Evolutionary conservation across 2,888 invertebrate species (phyloP).

Genomic region (Trachelus iudaicus): DNA sequence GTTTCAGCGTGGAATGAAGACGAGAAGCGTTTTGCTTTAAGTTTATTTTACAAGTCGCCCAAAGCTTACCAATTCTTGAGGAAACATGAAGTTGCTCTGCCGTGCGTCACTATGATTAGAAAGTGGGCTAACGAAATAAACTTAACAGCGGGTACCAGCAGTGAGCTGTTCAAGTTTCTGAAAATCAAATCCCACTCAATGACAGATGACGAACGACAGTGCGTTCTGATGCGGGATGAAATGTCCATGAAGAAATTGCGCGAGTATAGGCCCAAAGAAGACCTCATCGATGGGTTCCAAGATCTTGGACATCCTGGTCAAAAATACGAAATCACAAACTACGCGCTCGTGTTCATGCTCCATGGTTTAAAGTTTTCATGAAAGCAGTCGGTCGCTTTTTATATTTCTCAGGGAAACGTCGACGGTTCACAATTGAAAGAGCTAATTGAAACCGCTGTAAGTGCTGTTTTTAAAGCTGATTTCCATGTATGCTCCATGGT

Average conservation of each 20-base stretch:
- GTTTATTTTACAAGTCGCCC: conserved; percentile 47
- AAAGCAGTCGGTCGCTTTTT: conserved; percentile 39
- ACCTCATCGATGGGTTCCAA: conserved; percentile 35
- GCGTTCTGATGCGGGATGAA: conserved; percentile 41
- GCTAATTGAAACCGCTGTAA: conserved; percentile 26
- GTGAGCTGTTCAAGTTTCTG: conserved; percentile 31
- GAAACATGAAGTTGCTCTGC: conserved; percentile 35
- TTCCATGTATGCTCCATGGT: conserved; percentile 30
- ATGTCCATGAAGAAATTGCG: conserved; percentile 35
- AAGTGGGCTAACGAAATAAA: conserved; percentile 39
- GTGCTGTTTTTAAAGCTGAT: conserved; percentile 21
- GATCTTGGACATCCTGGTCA: conserved; percentile 34
- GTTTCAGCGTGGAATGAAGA: conserved; percentile 32
- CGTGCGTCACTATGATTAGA: conserved; percentile 35
- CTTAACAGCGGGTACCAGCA: conserved; percentile 34
- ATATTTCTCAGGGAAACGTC: conserved; percentile 26
- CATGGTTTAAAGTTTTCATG: conserved; percentile 32
- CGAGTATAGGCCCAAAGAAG: conserved; percentile 31
- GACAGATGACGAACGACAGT: conserved; percentile 31
- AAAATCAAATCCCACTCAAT: conserved; percentile 35
- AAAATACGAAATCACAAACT: conserved; percentile 27
- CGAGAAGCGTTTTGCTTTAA: conserved; percentile 41
- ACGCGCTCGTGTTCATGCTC: conserved; percentile 40
- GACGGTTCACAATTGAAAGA: conserved; percentile 13
- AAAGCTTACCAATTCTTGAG: conserved; percentile 36